phyloP scores from a whole-genome alignment of 2,113 vertebrate genomes.

The Heterochromis multidens region DNA sequence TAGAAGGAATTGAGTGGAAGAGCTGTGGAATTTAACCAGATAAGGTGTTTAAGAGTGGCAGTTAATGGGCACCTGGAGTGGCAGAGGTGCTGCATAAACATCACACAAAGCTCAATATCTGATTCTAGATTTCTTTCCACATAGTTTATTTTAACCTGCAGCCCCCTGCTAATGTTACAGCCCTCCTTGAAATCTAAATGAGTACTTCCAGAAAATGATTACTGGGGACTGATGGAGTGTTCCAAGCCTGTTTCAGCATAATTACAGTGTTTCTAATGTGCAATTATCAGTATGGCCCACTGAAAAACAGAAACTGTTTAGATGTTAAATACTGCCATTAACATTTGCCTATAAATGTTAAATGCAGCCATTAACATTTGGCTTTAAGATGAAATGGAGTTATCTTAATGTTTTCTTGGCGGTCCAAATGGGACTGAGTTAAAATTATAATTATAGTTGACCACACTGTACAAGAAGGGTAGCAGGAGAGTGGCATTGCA shows the following conservation, averaged over 20 bases:
- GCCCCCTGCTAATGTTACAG: not conserved
- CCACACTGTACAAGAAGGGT: not conserved
- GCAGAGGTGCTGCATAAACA: conserved; percentile 23
- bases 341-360: conserved; percentile 65
- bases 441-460: not conserved
- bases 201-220: conserved; percentile 34
- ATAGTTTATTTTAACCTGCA: not conserved
- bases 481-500: not conserved
- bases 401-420: conserved; percentile 33
- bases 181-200: conserved; percentile 25
- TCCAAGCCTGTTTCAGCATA: conserved; percentile 24
- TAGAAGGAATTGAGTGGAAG: conserved; percentile 4
- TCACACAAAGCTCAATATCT: conserved; percentile 27
- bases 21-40: conserved; percentile 20
- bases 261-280: conserved; percentile 43
- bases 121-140: not conserved
- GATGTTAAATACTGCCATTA: conserved; percentile 54
- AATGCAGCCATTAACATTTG: conserved; percentile 59
- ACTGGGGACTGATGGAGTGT: conserved; percentile 23
- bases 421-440: not conserved
- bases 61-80: conserved; percentile 5
- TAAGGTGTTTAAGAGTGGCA: not conserved
- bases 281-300: conserved; percentile 51
- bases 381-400: conserved; percentile 22
- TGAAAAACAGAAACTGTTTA: conserved; percentile 38